These are phyloP conservation scores for Reticulitermes speratus DNA, from an alignment of 1,140 invertebrate genomes.

Conservation along the genomic window DNA sequence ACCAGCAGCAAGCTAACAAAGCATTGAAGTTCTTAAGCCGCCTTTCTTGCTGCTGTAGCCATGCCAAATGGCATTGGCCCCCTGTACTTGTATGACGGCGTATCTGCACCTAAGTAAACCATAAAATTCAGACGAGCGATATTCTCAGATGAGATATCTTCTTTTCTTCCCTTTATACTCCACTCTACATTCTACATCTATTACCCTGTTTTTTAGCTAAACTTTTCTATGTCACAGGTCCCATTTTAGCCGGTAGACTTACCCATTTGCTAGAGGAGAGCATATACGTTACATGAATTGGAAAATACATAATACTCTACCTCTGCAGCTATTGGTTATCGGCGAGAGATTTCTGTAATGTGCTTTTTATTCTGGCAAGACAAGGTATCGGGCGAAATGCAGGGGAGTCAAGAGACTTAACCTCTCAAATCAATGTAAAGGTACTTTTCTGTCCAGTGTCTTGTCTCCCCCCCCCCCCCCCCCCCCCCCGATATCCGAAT, in stretches of 20 bases:
- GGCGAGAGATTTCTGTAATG: not conserved
- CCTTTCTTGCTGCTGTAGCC: not conserved
- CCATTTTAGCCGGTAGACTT: not conserved
- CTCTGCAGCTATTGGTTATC: not conserved
- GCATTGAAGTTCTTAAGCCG: not conserved
- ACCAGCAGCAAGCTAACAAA: not conserved
- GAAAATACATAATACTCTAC: not conserved
- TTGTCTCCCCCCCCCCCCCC: too few relatives aligned
- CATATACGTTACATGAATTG: not conserved
- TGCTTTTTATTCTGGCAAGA: too few relatives aligned
- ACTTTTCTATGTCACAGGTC: slow-evolving; percentile 7
- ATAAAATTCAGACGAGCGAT: not conserved
- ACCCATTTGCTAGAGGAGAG: not conserved
- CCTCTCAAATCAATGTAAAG: too few relatives aligned
- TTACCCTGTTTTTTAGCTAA: not conserved
- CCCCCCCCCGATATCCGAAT: too few relatives aligned
- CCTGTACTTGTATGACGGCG: not conserved
- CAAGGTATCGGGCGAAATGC: too few relatives aligned
- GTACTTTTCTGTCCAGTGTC: too few relatives aligned
- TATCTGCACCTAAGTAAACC: not conserved
- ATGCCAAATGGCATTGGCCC: not conserved
- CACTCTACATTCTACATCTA: not conserved
- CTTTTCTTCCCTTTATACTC: not conserved
- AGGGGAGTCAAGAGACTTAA: too few relatives aligned
- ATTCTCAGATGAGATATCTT: not conserved